phyloP scores from a whole-genome alignment of 2,888 invertebrate genomes.

The Diaphora mendica region DNA sequence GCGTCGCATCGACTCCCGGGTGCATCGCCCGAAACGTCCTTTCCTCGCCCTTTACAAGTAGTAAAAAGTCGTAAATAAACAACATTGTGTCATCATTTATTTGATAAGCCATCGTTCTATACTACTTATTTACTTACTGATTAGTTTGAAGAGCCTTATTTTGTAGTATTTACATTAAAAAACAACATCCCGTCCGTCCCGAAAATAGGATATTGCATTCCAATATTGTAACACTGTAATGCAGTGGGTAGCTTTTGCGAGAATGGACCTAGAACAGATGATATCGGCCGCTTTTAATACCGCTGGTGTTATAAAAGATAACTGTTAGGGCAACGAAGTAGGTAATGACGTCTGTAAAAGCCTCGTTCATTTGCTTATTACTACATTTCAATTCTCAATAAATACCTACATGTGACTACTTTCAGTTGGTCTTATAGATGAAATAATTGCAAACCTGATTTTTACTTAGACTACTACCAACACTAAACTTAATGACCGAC shows the following conservation, averaged over 20 bases:
- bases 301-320: slow-evolving; percentile 44
- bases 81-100: slow-evolving; percentile 23
- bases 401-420: background rate
- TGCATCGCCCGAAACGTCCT: slow-evolving; percentile 77
- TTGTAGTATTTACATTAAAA: background rate
- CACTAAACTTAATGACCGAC: background rate
- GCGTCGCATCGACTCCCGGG: slow-evolving; percentile 58
- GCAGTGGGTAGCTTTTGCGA: slow-evolving; percentile 11
- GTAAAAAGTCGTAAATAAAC: slow-evolving; percentile 28
- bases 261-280: too few species aligned
- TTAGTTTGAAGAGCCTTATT: slow-evolving; percentile 8
- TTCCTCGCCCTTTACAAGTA: slow-evolving; percentile 64
- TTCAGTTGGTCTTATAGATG: background rate
- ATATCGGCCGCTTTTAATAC: slow-evolving; percentile 40
- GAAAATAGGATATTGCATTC: background rate
- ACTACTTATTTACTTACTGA: slow-evolving; percentile 18
- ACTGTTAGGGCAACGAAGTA: slow-evolving; percentile 43
- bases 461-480: background rate
- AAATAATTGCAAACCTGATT: background rate
- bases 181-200: background rate
- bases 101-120: slow-evolving; percentile 10
- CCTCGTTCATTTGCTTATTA: background rate
- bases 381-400: background rate
- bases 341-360: slow-evolving; percentile 29
- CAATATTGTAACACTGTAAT: background rate